Percentiles rank a stretch among this genome's conserved stretches.
phyloP scores from a whole-genome alignment of 2,113 vertebrate genomes.

The Columbina picui region DNA sequence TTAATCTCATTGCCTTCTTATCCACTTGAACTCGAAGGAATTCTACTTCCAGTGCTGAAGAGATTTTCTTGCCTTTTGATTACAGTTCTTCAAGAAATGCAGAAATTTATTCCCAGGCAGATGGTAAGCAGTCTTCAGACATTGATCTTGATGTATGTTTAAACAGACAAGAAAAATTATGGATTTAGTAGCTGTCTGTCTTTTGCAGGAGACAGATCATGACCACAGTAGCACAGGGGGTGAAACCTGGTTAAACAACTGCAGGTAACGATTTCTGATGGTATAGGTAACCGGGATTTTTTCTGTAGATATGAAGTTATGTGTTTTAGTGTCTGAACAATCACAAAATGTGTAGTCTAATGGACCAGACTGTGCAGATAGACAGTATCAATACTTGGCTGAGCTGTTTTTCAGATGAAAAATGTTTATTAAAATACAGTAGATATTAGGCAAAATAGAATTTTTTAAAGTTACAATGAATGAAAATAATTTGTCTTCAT shows the following conservation, averaged over 20 bases:
- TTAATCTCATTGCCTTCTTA: neutral
- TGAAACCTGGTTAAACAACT: neutral
- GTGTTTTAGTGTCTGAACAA: neutral
- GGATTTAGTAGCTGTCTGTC: neutral
- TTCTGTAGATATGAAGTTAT: neutral
- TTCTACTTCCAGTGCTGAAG: neutral
- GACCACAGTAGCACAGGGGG: neutral
- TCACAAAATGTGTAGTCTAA: neutral
- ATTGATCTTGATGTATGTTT: neutral
- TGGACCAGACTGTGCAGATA: neutral
- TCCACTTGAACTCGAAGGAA: neutral
- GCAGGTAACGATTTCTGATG: neutral
- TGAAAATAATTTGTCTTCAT: constrained; percentile 13
- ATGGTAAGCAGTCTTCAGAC: neutral
- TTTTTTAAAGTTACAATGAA: neutral
- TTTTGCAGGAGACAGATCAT: neutral
- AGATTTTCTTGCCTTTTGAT: neutral
- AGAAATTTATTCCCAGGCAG: neutral
- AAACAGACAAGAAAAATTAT: neutral
- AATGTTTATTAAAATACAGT: neutral
- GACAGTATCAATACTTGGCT: neutral
- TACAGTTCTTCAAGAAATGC: neutral
- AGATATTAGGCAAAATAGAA: neutral
- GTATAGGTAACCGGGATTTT: neutral
- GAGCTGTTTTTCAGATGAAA: neutral